Evolutionary conservation across 1,140 invertebrate species (phyloP), one percentile per base, ranked within the genome.

Genomic region (Rhopalosiphum maidis): DNA sequence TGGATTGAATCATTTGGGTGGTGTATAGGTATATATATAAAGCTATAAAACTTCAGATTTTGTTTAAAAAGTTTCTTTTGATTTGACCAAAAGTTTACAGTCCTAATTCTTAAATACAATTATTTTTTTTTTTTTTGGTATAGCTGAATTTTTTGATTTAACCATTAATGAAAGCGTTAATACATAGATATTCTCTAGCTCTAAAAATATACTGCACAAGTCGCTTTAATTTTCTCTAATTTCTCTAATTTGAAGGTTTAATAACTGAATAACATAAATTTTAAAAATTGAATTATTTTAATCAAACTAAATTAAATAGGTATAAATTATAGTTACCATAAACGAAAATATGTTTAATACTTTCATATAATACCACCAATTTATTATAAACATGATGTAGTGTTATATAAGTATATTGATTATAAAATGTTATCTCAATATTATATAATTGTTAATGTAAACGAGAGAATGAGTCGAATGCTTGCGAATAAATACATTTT

Each of bases 51-150:
- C 48, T 87, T 48, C 30, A 51, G 37, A 54, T 23, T 88, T n/a
- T 88, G 46, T 88, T 88, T 88, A 88, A n/a, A 51, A 51, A 51
- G 46, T 88, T 54, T 54, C 46, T 89, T 35, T 54, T 89, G n/a
- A 37, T 89, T 54, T n/a, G 9, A 18, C 46, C 48, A 35, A 5
- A 89, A 89, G 46, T 89, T 54, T 54, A 89, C 48, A 51, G n/a
- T n/a, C 1, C 48, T 89, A 89, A 89, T 54, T 54, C 46, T 23
- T 37, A 54, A 54, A 54, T 23, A 23, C 48, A 23, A 89, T 89
- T 54, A 51, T 89, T 89, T 41, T 86, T 85, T n/a, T n/a, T n/a
- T 41, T 41, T 86, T 41, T 86, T 15, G 18, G 22, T 54, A 54
- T 8, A 88, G 30, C 6, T 87, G 25, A 54, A 88, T 54, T 89